phyloP scores from a whole-genome alignment of 2,888 invertebrate genomes.

The Parnassius mnemosyne region DNA sequence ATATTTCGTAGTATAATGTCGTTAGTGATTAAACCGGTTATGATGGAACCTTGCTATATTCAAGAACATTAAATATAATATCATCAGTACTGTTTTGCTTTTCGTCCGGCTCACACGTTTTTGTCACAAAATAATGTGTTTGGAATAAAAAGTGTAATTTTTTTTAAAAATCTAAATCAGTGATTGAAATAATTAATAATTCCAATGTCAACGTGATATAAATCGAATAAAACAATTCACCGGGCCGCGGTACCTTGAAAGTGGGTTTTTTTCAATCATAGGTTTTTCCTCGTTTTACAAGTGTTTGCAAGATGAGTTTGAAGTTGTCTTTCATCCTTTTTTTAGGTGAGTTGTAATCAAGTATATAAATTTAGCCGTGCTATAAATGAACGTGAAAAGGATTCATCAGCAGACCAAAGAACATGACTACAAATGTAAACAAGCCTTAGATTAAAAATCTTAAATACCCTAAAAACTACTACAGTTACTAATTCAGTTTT shows the following conservation, averaged over 20 bases:
- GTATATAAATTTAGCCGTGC: neutral
- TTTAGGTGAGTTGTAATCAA: conserved; percentile 57
- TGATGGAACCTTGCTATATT: conserved; percentile 16
- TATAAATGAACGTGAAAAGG: no score
- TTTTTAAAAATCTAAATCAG: conserved; percentile 7
- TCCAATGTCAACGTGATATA: conserved; percentile 9
- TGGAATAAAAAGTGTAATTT: conserved; percentile 5
- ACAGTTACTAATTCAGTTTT: no score
- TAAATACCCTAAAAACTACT: no score
- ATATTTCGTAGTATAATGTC: conserved; percentile 1
- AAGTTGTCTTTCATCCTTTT: conserved; percentile 54
- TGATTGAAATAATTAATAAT: conserved; percentile 9
- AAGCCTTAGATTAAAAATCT: no score
- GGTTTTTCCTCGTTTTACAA: conserved; percentile 54
- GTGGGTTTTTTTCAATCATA: conserved; percentile 40
- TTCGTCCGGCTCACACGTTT: conserved; percentile 8
- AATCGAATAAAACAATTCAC: conserved; percentile 6
- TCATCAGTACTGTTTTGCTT: conserved; percentile 16
- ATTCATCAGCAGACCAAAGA: no score
- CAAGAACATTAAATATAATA: conserved; percentile 18
- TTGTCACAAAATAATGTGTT: conserved; percentile 2
- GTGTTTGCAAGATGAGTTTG: conserved; percentile 53
- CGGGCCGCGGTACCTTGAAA: conserved; percentile 46
- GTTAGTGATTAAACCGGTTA: conserved; percentile 21
- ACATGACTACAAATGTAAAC: no score